Percentiles rank a stretch among this genome's conserved stretches.
These are phyloP conservation scores for Chlamydotis undulata DNA, from an alignment of 2,113 vertebrate species.

Conservation along the genomic window DNA sequence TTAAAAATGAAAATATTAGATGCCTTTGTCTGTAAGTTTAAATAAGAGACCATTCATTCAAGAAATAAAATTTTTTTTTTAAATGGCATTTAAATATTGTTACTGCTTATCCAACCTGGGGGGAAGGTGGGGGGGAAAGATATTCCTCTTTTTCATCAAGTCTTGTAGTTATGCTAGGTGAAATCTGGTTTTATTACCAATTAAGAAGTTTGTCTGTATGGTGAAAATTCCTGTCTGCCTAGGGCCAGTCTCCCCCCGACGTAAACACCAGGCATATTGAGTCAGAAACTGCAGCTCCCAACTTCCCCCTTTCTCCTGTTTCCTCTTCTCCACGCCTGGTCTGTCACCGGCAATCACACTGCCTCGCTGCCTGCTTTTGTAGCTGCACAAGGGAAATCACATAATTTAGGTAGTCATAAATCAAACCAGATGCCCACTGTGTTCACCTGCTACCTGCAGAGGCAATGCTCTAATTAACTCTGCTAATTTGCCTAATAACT, in stretches of 20 bases:
- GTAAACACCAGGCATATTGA: background rate
- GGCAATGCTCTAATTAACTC: background rate
- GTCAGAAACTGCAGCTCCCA: background rate
- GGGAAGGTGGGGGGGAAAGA: rapidly evolving
- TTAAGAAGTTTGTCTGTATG: background rate
- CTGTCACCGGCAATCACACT: background rate
- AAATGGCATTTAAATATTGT: background rate
- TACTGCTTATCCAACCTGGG: background rate
- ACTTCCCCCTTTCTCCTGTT: background rate
- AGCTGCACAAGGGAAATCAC: rapidly evolving
- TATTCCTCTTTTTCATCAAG: background rate
- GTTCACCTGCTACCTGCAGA: background rate
- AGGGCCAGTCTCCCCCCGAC: background rate
- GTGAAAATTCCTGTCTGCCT: background rate
- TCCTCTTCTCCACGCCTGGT: background rate
- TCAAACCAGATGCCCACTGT: background rate
- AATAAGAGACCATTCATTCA: background rate
- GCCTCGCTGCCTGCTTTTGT: background rate
- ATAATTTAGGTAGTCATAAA: background rate
- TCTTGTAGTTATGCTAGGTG: background rate
- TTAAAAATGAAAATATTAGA: background rate
- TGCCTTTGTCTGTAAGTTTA: background rate
- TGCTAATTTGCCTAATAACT: background rate
- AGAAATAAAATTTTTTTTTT: background rate
- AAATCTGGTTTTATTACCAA: background rate